Base-by-base conservation (phyloP, 2,888 invertebrate genomes). In the Timandra comae region DNA sequence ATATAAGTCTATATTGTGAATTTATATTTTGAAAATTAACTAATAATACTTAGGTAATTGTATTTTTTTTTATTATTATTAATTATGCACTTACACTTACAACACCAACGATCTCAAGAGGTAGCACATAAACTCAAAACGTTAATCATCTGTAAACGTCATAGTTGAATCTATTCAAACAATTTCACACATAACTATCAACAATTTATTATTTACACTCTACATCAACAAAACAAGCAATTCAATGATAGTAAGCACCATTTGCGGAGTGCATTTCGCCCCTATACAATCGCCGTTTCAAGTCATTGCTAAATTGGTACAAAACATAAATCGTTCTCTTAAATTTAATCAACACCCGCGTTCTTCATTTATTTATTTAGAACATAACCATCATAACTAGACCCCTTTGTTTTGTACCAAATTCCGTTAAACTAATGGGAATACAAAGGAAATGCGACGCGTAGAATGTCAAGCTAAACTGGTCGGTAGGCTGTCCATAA, bases 301-400 rank as follows among this genome's bases (percentile, higher is more conserved):
- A 67, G 67, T 77, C 74, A 77, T 73, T 78, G 82, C 81, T 81
- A 77, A 82, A 82, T 82, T 81, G 80, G 72, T 64, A 63, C 52
- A 55, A 69, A 49, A 41, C 80, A 81, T 85, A 85, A 84, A 81
- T 84, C 63, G 55, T 68, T 63, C 73, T 68, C 58, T 79, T 81
- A 82, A 84, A 84, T 85, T 84, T 75, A 82, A 84, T 85, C 81
- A 85, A 79, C 82, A 68, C 72, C 65, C 66, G 60, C 58, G 67
- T 74, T 65, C 70, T 70, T 68, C 58, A 60, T 67, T 61, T 64
- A 60, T 62, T 52, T 58, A 59, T 63, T 59, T 60, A 54, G 52
- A 48, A 49, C 51, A 40, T 40, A 46, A 56, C 79, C 74, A 75
- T 29, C 53, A 21, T 56, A 53, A 27, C 23, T 11, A 57, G 75